Percentiles rank a stretch among this genome's conserved stretches.
phyloP scores from a whole-genome alignment of 64 coral and sea anemone genomes.

The Stichodactyla mertensii region DNA sequence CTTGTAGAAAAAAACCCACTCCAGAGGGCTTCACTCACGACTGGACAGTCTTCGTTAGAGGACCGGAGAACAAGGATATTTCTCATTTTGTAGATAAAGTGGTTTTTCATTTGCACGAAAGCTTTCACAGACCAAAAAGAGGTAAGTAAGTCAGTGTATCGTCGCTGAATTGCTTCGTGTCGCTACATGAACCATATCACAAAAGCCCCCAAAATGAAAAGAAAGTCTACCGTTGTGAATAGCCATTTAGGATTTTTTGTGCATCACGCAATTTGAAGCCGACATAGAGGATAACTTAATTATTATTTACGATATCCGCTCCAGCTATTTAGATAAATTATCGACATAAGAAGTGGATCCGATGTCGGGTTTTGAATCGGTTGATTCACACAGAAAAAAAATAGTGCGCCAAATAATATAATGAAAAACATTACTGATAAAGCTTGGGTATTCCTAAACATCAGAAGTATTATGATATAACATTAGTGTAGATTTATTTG shows the following conservation, averaged over 20 bases:
- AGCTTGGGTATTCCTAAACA: not conserved
- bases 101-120: constrained; percentile 93
- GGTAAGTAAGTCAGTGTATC: constrained; percentile 39
- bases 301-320: constrained; percentile 11
- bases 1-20: constrained; percentile 69
- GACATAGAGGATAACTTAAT: constrained; percentile 7
- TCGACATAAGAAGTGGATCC: not conserved
- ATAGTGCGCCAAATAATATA: not conserved
- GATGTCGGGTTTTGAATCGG: not conserved
- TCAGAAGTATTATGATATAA: not conserved
- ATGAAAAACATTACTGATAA: not conserved
- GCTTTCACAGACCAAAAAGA: constrained; percentile 82
- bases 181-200: not conserved
- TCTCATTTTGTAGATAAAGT: constrained; percentile 99
- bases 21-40: constrained; percentile 94
- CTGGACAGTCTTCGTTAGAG: constrained; percentile 92
- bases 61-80: constrained; percentile 81
- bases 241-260: not conserved
- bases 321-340: constrained; percentile 11
- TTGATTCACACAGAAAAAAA: not conserved
- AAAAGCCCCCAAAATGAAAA: not conserved
- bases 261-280: not conserved
- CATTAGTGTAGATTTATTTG: not conserved
- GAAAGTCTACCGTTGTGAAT: not conserved
- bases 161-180: not conserved